Conservation (phyloP, 2,888 invertebrate genomes). For the Acleris holmiana region DNA sequence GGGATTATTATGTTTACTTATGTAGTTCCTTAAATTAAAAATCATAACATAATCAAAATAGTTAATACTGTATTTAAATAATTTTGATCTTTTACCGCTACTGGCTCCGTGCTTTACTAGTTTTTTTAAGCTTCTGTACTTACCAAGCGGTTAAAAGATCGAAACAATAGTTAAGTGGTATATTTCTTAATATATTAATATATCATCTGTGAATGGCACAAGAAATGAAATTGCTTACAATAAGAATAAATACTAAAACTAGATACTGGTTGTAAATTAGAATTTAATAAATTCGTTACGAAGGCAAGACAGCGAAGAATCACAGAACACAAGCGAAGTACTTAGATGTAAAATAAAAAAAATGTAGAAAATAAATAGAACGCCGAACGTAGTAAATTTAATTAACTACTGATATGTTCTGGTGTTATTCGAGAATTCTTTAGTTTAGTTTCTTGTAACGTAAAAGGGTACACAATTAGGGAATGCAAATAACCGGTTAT, state of each 20-base stretch:
- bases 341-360: slow-evolving; percentile 54
- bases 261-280: slow-evolving; percentile 39
- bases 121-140: too few relatives aligned
- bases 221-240: slow-evolving; percentile 48
- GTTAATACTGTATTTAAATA: slow-evolving; percentile 21
- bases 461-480: neutral
- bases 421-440: slow-evolving; percentile 27
- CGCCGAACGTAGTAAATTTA: slow-evolving; percentile 18
- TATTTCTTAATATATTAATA: slow-evolving; percentile 41
- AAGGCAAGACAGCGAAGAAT: slow-evolving; percentile 70
- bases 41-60: neutral
- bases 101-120: neutral
- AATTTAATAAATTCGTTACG: slow-evolving; percentile 70
- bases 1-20: too few relatives aligned
- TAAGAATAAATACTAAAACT: slow-evolving; percentile 46
- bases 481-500: too few relatives aligned
- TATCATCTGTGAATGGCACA: slow-evolving; percentile 55
- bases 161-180: slow-evolving; percentile 23
- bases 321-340: slow-evolving; percentile 56
- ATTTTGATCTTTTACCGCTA: slow-evolving; percentile 8
- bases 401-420: slow-evolving; percentile 33
- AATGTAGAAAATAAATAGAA: slow-evolving; percentile 51
- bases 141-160: slow-evolving; percentile 1
- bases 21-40: too few relatives aligned
- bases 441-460: neutral